Conservation (phyloP, 2,113 vertebrate species). For the Paradoxurus hermaphroditus region DNA sequence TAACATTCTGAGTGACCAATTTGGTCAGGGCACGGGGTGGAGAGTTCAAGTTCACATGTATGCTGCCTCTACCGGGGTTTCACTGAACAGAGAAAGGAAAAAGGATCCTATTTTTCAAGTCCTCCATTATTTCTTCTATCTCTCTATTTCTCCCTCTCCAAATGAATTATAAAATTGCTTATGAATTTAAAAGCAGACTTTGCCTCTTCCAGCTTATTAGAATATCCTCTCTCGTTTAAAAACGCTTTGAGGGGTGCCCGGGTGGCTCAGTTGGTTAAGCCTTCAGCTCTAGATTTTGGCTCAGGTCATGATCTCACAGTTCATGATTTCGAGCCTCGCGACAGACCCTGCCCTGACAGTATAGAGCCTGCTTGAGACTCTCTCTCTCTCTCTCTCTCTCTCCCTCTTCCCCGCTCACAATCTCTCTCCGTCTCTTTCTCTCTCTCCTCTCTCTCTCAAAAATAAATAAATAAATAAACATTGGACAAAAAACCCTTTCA, state of each 20-base stretch:
- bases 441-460: too few species aligned
- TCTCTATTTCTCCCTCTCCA: background rate
- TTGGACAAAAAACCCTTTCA: background rate
- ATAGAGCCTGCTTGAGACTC: too few species aligned
- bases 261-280: too few species aligned
- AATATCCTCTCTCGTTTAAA: background rate
- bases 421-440: too few species aligned
- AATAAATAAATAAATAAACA: too few species aligned
- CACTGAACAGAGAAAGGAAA: background rate
- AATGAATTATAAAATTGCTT: slow-evolving; percentile 7
- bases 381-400: too few species aligned
- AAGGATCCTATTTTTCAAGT: background rate
- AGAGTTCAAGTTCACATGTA: slow-evolving; percentile 35
- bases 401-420: too few species aligned
- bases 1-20: background rate
- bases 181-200: slow-evolving; percentile 13
- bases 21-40: background rate
- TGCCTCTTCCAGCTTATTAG: background rate
- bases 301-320: too few species aligned
- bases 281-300: too few species aligned
- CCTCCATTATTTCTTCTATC: background rate
- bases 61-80: background rate
- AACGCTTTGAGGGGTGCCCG: background rate
- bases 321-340: too few species aligned
- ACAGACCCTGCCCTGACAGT: too few species aligned